These are phyloP conservation scores for Fistularia commersonii DNA, from an alignment of 2,797 vertebrate species.

Conservation along the genomic window DNA sequence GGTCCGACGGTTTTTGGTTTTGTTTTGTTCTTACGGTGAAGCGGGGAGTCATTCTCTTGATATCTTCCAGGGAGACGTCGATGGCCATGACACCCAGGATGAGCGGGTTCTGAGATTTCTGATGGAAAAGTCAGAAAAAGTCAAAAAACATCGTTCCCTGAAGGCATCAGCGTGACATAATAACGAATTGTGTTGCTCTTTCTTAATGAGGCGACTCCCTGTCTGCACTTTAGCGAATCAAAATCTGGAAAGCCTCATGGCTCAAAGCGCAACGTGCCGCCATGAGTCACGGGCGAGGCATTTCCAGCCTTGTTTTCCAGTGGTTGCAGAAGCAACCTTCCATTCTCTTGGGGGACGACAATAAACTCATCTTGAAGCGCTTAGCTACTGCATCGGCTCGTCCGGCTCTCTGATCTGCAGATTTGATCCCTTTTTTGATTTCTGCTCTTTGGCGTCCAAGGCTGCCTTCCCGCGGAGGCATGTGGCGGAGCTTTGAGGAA, in stretches of 20 bases:
- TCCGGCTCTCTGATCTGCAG: slow-evolving; percentile 53
- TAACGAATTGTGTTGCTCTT: slow-evolving; percentile 29
- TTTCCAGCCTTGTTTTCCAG: slow-evolving; percentile 52
- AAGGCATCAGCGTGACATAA: neutral
- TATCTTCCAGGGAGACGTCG: slow-evolving; percentile 94
- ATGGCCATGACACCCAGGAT: slow-evolving; percentile 97
- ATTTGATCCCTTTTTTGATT: slow-evolving; percentile 59
- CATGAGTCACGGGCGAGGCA: slow-evolving; percentile 65
- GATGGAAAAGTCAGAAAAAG: slow-evolving; percentile 7
- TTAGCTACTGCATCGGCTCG: slow-evolving; percentile 69
- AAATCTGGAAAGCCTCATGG: slow-evolving; percentile 55
- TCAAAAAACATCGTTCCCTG: slow-evolving; percentile 6
- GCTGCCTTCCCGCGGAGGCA: slow-evolving; percentile 46
- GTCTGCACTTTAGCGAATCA: too few relatives aligned
- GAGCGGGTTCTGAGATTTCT: slow-evolving; percentile 83
- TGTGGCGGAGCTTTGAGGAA: slow-evolving; percentile 35
- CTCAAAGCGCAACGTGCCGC: slow-evolving; percentile 48
- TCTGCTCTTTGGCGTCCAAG: slow-evolving; percentile 35
- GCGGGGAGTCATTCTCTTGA: slow-evolving; percentile 91
- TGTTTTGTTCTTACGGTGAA: slow-evolving; percentile 83
- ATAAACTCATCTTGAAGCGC: slow-evolving; percentile 69
- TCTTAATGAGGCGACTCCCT: too few relatives aligned
- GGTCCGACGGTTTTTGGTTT: too few relatives aligned
- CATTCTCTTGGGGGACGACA: slow-evolving; percentile 42
- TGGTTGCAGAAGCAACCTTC: slow-evolving; percentile 33